Base-by-base conservation (phyloP, 2,888 invertebrate genomes). In the Macaria liturata region DNA sequence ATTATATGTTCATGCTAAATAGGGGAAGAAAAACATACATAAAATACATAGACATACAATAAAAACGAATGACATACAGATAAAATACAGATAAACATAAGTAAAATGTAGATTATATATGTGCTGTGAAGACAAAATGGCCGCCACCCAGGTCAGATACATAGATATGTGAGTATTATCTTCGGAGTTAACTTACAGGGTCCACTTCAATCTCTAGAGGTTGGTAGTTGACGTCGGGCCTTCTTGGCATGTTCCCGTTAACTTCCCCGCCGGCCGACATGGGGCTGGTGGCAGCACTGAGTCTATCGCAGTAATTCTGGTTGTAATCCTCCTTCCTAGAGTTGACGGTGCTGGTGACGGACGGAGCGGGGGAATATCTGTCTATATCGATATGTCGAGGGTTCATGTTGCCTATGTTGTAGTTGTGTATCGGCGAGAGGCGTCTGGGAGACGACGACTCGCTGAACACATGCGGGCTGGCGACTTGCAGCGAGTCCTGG, bases 131-230 rank as follows among this genome's bases (percentile, higher is more conserved):
- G 39, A 49, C 46, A 48, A 9, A 37, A 52, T 60, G 58, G 57
- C 66, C 52, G 49, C 8, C 54, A 57, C 61, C 54, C 40, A 57
- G 53, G 46, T 51, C 52, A 59, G 54, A 62, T 64, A 64, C 53
- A 67, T 67, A 66, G 68, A 67, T 68, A 67, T 48, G 39, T 47
- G 52, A 37, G 37, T 47, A 42, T 46, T 49, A 40, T 46, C 46
- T 66, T 67, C 63, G 67, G 61, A 66, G 58, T 51, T 65, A 76
- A 93, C 93, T 92, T 91, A 96, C 96, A 74, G 94, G 94, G 86
- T 95, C 95, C 61, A 96, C 94, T 73, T 95, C 94, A 61, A 96
- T 91, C 62, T 93, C 90, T 66, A 96, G 88, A 32, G 94, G 94
- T 54, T 86, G 80, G 80, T 93, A 86, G 75, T 84, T 78, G 20